These are phyloP conservation scores for Malacosoma neustria DNA, from an alignment of 2,888 invertebrate species.

Conservation along the genomic window DNA sequence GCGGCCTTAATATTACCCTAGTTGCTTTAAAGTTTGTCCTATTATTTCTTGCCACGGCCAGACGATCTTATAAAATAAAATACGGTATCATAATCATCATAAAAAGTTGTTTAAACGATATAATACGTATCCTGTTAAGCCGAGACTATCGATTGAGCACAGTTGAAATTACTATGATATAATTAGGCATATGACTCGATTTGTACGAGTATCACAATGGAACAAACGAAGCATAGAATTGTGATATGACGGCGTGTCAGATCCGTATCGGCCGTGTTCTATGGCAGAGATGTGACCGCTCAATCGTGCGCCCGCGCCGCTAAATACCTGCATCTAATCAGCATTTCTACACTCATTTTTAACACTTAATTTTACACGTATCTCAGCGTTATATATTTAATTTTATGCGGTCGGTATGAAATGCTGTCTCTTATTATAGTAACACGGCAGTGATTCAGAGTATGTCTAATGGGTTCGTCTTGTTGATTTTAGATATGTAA, in stretches of 20 bases:
- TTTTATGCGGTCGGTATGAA: conserved; percentile 46
- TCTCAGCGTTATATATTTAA: conserved; percentile 60
- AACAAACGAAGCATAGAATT: conserved; percentile 66
- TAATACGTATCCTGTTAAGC: conserved; percentile 29
- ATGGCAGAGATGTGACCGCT: conserved; percentile 58
- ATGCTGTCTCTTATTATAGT: conserved; percentile 20
- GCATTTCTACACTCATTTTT: conserved; percentile 73
- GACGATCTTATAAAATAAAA: too few species aligned
- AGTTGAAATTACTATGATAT: conserved; percentile 56
- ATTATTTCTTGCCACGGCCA: too few species aligned
- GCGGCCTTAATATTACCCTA: too few species aligned
- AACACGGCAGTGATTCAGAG: conserved; percentile 2
- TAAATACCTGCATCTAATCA: conserved; percentile 74
- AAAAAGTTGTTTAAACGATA: conserved; percentile 11
- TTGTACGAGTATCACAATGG: conserved; percentile 63
- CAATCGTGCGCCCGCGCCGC: conserved; percentile 46
- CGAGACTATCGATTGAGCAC: conserved; percentile 52
- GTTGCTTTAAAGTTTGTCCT: too few species aligned
- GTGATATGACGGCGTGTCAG: conserved; percentile 62
- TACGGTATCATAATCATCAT: too few species aligned
- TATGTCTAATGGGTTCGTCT: neutral
- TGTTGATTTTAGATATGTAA: neutral
- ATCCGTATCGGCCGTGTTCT: conserved; percentile 48
- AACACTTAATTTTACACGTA: conserved; percentile 74
- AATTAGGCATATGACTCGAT: conserved; percentile 72